A percentile compares a stretch with the other conserved stretches of the same genome.
Conservation (phyloP, 1,140 invertebrate species). For the Diorhabda elongata region DNA sequence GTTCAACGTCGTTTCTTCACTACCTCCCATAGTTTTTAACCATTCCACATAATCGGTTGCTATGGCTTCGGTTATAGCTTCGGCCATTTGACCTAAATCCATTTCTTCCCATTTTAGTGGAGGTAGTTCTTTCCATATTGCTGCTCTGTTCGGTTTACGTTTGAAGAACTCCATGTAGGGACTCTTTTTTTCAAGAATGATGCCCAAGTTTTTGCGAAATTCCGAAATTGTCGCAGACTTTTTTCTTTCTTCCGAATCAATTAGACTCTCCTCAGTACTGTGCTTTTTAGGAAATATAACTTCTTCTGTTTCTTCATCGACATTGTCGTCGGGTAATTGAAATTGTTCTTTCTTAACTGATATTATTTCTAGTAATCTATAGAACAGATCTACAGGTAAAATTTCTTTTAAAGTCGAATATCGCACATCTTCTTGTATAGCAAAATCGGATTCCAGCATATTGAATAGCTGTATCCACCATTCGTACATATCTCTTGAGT, state of each 20-base stretch:
- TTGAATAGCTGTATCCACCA: slow-evolving; percentile 14
- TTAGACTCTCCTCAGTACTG: background rate
- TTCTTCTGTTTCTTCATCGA: slow-evolving; percentile 10
- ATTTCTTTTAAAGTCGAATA: slow-evolving; percentile 12
- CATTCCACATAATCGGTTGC: slow-evolving; percentile 58
- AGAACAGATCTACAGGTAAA: slow-evolving; percentile 4
- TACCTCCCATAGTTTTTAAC: slow-evolving; percentile 51
- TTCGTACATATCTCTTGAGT: slow-evolving; percentile 8
- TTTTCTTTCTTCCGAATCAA: background rate
- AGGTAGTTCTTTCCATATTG: slow-evolving; percentile 35
- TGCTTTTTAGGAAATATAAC: background rate
- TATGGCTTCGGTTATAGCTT: slow-evolving; percentile 52
- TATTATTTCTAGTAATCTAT: slow-evolving; percentile 5
- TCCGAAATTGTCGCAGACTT: background rate
- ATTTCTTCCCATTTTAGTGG: slow-evolving; percentile 35
- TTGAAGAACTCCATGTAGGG: slow-evolving; percentile 41
- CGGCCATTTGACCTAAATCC: slow-evolving; percentile 50
- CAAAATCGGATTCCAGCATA: slow-evolving; percentile 7
- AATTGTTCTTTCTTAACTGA: background rate
- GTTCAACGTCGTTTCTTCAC: slow-evolving; percentile 44
- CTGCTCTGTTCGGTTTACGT: slow-evolving; percentile 28
- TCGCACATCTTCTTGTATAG: slow-evolving; percentile 1
- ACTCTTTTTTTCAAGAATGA: slow-evolving; percentile 13
- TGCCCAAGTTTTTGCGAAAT: background rate
- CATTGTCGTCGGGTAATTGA: background rate